Base-by-base conservation (phyloP, 2,797 vertebrate genomes). In the Anguilla obscura region DNA sequence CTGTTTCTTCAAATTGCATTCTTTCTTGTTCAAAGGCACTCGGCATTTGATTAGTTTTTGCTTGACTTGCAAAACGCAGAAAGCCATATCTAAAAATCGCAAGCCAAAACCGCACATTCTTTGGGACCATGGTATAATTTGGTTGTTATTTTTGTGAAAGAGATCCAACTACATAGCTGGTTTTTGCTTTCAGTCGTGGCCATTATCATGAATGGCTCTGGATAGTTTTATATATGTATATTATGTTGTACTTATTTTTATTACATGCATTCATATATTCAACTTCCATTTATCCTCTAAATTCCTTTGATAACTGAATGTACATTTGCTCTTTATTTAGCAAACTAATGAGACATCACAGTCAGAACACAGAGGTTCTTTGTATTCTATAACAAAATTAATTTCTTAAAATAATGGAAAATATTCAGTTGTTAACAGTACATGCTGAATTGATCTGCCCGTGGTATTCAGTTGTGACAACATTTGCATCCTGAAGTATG, bases 41-140 rank as follows among this genome's bases (percentile, higher is more conserved):
- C 33, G 86, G 40, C 60, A 88, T 85, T 89, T 85, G 79, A 45
- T 33, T 80, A 80, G 54, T 87, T 86, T 85, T 74, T 90, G 76
- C 54, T 52, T 83, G 33, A 82, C 48, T 86, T 84, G 87, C 69
- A 85, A 69, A 84, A 90, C 79, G 33, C 86, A 79, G 87, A 91
- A 89, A 91, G 91, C 91, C 90, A 88, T 91, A 92, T 91, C 93
- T 92, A 90, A 91, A 90, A 85, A 91, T 88, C 90, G 92, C 90
- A 87, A 92, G 91, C 92, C 91, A 91, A 93, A 94, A 84, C 93
- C 92, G 87, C 91, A 89, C 87, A 90, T 93, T 94, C 91, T 93
- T 91, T 92, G 89, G 87, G 91, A 93, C 93, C 93, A 93, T 93
- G 92, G 94, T 96, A 94, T 96, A 96, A 96, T 96, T 96, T 95